Evolutionary conservation across 2,797 vertebrate species (phyloP), one percentile per base, ranked within the genome.

Genomic region (Tinamus major): DNA sequence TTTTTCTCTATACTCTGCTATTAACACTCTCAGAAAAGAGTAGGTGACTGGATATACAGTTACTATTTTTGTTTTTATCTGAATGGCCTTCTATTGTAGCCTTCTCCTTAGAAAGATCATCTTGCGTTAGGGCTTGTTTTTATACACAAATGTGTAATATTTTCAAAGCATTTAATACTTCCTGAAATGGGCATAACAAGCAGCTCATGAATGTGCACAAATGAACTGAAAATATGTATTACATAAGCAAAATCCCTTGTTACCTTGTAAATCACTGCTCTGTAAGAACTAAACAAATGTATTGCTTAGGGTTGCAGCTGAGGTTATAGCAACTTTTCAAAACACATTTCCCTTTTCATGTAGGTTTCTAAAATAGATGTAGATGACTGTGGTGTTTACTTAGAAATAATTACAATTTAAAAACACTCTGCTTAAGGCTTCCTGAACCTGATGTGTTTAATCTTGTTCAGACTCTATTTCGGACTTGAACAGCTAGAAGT

Each of bases 361-460:
- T 19, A n/a, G 10, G 55, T 56, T 87, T 68, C 53, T 91, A 62
- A 89, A 91, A 69, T 42, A 89, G 48, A 24, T 59, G 65, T 46
- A 87, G 62, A 71, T 82, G 75, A 63, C 85, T 21, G 69, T 71
- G 69, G 33, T 67, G 91, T 91, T 78, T 62, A 76, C 78, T 93
- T 83, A 67, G 74, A 87, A 93, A 89, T 89, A 89, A 89, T 51
- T 87, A 18, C 23, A 56, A 21, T 71, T 85, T 77, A 68, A 96
- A 90, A 92, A 2, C 31, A 53, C 29, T 80, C 15, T 35, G 3
- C 53, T 77, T 19, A 23, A 41, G 12, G 41, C 26, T 58, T 49
- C 27, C 31, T 78, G 53, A 89, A 83, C 53, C 35, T 87, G 61
- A 67, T 37, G 18, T 79, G 16, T 79, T 91, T 90, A 82, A 70